Percentiles rank a stretch among this genome's conserved stretches.
phyloP scores from a whole-genome alignment of 2,888 invertebrate genomes.

The Rhaphigaster nebulosa region DNA sequence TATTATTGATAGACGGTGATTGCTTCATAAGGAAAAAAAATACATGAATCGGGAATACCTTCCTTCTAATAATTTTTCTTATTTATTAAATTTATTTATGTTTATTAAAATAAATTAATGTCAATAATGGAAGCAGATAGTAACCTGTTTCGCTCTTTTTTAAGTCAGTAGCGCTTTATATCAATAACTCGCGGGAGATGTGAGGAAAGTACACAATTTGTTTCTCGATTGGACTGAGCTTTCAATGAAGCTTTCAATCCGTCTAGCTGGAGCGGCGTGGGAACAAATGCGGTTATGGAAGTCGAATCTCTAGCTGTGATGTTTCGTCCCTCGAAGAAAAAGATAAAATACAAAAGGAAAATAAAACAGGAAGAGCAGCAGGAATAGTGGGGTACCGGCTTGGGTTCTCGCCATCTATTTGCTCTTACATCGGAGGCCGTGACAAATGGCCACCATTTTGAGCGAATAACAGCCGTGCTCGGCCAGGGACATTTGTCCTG shows the following conservation, averaged over 20 bases:
- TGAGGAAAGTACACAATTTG: background rate
- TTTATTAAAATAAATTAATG: too few relatives aligned
- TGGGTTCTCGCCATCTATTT: background rate
- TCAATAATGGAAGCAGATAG: too few relatives aligned
- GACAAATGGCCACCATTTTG: conserved; percentile 5
- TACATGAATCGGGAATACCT: too few relatives aligned
- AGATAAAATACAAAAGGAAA: background rate
- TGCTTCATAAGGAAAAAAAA: too few relatives aligned
- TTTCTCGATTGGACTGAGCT: background rate
- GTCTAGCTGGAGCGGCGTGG: background rate
- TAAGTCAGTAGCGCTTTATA: too few relatives aligned
- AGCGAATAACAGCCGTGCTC: background rate
- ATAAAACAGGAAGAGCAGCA: background rate
- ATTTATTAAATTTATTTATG: too few relatives aligned
- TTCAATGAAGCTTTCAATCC: background rate
- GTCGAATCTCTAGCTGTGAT: background rate
- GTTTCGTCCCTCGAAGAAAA: background rate
- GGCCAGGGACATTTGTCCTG: background rate
- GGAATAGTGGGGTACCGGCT: background rate
- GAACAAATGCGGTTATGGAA: background rate
- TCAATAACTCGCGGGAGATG: too few relatives aligned
- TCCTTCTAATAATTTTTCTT: too few relatives aligned
- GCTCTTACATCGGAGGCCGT: background rate
- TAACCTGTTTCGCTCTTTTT: too few relatives aligned
- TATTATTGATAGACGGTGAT: too few relatives aligned